A percentile compares a stretch with the other conserved stretches of the same genome.
phyloP scores from a whole-genome alignment of 2,888 invertebrate species.

The Branchellion lobata region DNA sequence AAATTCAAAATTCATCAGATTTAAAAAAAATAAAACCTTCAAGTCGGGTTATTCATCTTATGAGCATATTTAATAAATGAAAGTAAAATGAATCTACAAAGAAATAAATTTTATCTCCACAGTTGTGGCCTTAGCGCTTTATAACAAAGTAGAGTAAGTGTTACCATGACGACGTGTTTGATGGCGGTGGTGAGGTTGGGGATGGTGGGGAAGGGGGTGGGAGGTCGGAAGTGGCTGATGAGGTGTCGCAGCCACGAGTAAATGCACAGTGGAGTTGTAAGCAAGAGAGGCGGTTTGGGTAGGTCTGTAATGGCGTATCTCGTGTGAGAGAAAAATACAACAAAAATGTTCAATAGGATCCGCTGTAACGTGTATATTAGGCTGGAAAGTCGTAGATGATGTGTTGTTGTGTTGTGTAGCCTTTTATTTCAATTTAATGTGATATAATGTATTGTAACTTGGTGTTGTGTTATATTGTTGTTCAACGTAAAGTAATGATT shows the following conservation, averaged over 20 bases:
- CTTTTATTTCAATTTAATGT: too few relatives aligned
- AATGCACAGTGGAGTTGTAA: conserved; percentile 71
- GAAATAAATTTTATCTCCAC: too few relatives aligned
- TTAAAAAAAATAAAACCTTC: too few relatives aligned
- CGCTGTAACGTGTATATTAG: too few relatives aligned
- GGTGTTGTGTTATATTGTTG: too few relatives aligned
- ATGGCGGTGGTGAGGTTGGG: conserved; percentile 73
- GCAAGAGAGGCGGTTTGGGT: conserved; percentile 68
- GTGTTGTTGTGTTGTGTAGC: too few relatives aligned
- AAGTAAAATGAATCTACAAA: background rate
- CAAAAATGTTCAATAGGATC: background rate
- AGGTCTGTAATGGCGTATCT: background rate
- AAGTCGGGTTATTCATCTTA: background rate
- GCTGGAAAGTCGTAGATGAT: too few relatives aligned
- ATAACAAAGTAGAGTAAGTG: too few relatives aligned
- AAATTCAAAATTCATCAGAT: too few relatives aligned
- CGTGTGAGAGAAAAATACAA: background rate
- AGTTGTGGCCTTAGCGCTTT: background rate
- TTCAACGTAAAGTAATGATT: too few relatives aligned
- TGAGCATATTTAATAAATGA: background rate
- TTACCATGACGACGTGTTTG: conserved; percentile 74
- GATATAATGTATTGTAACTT: too few relatives aligned
- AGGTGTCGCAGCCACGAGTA: conserved; percentile 67
- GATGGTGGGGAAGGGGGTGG: conserved; percentile 72
- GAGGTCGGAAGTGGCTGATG: conserved; percentile 54